Evolutionary conservation across 1,140 invertebrate species (phyloP), one percentile per base, ranked within the genome.

Genomic region (Holcopasites calliopsidis): DNA sequence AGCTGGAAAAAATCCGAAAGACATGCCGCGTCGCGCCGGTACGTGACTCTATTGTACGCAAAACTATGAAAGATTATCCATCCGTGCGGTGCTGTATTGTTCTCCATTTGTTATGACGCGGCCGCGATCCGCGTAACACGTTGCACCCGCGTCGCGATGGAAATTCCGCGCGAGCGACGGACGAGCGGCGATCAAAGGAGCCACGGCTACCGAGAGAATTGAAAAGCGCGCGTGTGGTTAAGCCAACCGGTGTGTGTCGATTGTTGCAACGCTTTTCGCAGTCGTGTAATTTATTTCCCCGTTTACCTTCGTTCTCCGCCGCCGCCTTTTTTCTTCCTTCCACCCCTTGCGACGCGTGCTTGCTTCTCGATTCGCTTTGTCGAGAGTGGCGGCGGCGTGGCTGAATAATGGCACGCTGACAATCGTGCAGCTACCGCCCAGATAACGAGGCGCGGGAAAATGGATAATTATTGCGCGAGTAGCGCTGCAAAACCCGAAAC

Each of bases 51-150:
- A 82, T 75, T 84, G 84, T 81, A 77, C 77, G 82, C 81, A 82
- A 79, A 87, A 85, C 79, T 79, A 78, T 85, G 82, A 87, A 85
- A 85, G 79, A 88, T 88, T 87, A 87, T 85, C 86, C 76, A 77
- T 84, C 78, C 69, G 75, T 75, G 82, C 52, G 76, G 82, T 78
- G 79, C 71, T 49, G 52, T 26, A 85, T 86, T 88, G 86, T 87
- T 84, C 77, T 70, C 75, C 66, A 76, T 80, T 85, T 74, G 79
- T 84, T 87, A 77, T 68, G 71, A 73, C 71, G 62, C 47, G 70
- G 18, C 47, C 57, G 62, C 44, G 55, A 80, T 68, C 64, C 70
- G 49, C 26, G 49, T 49, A 57, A 66, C 73, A 40, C 64, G 50
- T 23, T 16, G 8, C 11, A 5, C 35, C 42, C 31, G 13, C 57